Evolutionary conservation across 2,797 vertebrate species (phyloP).

Genomic region (Rallus crepitans): DNA sequence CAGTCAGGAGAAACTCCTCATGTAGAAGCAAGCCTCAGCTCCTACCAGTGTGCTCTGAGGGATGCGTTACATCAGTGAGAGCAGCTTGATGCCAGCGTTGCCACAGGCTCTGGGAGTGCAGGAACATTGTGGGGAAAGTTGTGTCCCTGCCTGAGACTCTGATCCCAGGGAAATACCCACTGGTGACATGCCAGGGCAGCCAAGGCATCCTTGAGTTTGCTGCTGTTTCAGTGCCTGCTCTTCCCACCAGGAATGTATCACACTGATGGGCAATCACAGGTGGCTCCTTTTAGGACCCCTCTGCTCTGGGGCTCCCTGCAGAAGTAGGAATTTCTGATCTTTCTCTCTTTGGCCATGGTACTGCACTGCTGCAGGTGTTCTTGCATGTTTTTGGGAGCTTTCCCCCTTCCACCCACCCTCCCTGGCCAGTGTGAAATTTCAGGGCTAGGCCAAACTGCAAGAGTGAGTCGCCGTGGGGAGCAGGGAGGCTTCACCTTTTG

Average conservation of each 20-base stretch:
- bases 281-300: not conserved
- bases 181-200: not conserved
- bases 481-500: not conserved
- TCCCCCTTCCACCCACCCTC: not conserved
- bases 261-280: not conserved
- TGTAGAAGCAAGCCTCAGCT: not conserved
- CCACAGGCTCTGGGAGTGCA: not conserved
- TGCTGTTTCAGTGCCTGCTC: fast-evolving
- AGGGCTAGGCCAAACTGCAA: not conserved
- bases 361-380: not conserved
- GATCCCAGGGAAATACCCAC: not conserved
- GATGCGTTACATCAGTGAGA: fast-evolving
- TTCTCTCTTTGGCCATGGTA: not conserved
- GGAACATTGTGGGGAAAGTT: not conserved
- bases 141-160: not conserved
- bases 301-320: not conserved
- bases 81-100: not conserved
- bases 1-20: not conserved
- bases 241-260: fast-evolving
- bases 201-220: not conserved
- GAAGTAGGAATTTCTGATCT: not conserved
- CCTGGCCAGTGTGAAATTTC: not conserved
- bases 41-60: not conserved
- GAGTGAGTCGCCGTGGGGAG: not conserved
- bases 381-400: fast-evolving